phyloP scores from a whole-genome alignment of 2,888 invertebrate genomes.

The Ennomos quercinarius region DNA sequence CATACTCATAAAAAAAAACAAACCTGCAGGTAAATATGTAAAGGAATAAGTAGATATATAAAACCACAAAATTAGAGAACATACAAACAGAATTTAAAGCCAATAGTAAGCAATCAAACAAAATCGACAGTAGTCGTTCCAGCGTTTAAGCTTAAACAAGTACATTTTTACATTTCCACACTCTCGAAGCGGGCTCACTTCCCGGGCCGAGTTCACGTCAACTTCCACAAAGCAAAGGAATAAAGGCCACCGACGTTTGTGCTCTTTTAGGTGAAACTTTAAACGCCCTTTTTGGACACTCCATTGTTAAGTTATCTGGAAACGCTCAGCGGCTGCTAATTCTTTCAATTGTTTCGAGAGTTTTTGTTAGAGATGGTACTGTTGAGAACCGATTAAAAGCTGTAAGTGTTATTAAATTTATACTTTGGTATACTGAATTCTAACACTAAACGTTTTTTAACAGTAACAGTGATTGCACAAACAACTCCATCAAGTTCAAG shows the following conservation, averaged over 20 bases:
- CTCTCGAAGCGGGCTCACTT: constrained; percentile 49
- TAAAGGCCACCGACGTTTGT: constrained; percentile 62
- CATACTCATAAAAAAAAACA: too few species aligned
- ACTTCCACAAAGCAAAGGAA: constrained; percentile 67
- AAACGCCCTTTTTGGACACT: constrained; percentile 48
- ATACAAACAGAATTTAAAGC: constrained; percentile 1
- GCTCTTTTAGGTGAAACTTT: constrained; percentile 58
- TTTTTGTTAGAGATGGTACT: constrained; percentile 18
- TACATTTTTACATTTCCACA: constrained; percentile 64
- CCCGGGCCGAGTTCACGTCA: constrained; percentile 50
- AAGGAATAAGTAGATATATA: too few species aligned
- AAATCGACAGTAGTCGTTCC: constrained; percentile 31
- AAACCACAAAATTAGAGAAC: too few species aligned
- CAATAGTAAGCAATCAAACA: constrained; percentile 10
- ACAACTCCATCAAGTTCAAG: too few species aligned
- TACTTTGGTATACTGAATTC: too few species aligned
- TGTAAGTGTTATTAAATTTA: too few species aligned
- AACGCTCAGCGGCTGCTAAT: constrained; percentile 38
- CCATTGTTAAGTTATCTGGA: constrained; percentile 46
- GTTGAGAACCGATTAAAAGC: too few species aligned
- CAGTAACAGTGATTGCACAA: too few species aligned
- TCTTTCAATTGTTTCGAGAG: constrained; percentile 36
- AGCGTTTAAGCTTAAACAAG: constrained; percentile 58
- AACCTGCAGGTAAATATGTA: too few species aligned
- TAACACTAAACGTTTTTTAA: too few species aligned